phyloP scores from a whole-genome alignment of 1,140 invertebrate species.

The Bombus huntii region DNA sequence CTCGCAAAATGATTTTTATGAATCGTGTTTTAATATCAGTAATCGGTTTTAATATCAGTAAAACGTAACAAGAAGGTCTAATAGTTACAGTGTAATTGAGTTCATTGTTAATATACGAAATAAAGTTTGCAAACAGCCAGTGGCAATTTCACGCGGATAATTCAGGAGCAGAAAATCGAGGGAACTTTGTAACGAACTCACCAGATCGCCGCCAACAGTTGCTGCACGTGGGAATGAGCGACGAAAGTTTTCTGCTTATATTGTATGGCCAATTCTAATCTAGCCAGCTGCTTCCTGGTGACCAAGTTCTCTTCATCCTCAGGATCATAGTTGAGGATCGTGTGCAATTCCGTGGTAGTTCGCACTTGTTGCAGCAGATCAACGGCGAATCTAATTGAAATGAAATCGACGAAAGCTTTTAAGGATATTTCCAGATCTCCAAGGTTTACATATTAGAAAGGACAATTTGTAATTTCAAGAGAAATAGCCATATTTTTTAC shows the following conservation, averaged over 20 bases:
- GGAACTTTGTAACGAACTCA: slow-evolving; percentile 36
- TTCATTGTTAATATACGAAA: not conserved
- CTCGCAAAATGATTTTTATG: no score
- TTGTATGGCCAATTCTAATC: slow-evolving; percentile 93
- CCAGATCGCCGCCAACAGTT: slow-evolving; percentile 95
- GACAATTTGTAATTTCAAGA: no score
- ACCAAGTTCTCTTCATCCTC: slow-evolving; percentile 86
- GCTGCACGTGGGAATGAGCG: slow-evolving; percentile 96
- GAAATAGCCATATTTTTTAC: not conserved
- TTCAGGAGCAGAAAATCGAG: not conserved
- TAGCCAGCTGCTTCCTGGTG: slow-evolving; percentile 87
- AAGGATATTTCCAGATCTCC: not conserved
- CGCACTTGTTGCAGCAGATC: slow-evolving; percentile 94
- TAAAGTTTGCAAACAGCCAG: not conserved
- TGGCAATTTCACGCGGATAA: not conserved
- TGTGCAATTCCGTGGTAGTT: slow-evolving; percentile 94
- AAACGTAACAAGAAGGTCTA: no score
- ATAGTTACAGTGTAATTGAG: no score
- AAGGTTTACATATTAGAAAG: no score
- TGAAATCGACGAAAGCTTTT: not conserved
- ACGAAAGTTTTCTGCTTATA: slow-evolving; percentile 98
- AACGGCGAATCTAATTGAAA: slow-evolving; percentile 88
- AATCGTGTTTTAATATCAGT: no score
- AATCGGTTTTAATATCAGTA: no score
- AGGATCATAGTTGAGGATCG: slow-evolving; percentile 95